Evolutionary conservation across 2,113 vertebrate genomes (phyloP), one percentile per base, ranked within the genome.

Genomic region (Vombatus ursinus): DNA sequence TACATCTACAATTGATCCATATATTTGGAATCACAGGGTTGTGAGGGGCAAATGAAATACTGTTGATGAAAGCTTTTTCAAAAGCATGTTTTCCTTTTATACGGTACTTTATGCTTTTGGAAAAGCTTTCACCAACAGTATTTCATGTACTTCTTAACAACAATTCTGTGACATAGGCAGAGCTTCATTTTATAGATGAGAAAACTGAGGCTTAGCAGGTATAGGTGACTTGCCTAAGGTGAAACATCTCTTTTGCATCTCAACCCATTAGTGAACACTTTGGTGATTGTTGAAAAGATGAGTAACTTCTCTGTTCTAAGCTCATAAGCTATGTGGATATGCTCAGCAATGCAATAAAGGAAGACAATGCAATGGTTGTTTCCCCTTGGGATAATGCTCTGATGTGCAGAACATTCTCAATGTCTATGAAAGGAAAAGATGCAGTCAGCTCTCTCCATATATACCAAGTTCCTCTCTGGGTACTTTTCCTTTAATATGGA

Each of bases 131-230:
- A 50, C 11, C 19, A 2, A 16, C 14, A 9, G 3, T 92, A 90
- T 90, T 96, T 94, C 28, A 37, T 68, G 50, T 84, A 24, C 51
- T 52, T 28, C 96, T 92, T 95, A 37, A 91, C 48, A 92, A 89
- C 25, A 84, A 50, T 37, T 23, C 91, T 95, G 3, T 47, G n/a
- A 92, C 28, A 68, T 16, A 90, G 7, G 8, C 12, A 90, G 51
- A 89, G 53, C 91, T n/a, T 50, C 37, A 23, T n/a, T 92, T 94
- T 97, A 37, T 53, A 57, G 68, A 91, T 89, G n/a, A 92, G 11
- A 28, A 50, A n/a, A 0, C 0, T 23, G 49, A 84, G 53, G 16
- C 31, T 90, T 68, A n/a, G 25, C 26, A 23, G 68, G n/a, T 24
- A 3, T 92, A 68, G 89, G 48, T 77, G 23, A 89, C 49, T 90